Evolutionary conservation across 2,797 vertebrate genomes (phyloP).

Genomic region (Sarcophilus harrisii): DNA sequence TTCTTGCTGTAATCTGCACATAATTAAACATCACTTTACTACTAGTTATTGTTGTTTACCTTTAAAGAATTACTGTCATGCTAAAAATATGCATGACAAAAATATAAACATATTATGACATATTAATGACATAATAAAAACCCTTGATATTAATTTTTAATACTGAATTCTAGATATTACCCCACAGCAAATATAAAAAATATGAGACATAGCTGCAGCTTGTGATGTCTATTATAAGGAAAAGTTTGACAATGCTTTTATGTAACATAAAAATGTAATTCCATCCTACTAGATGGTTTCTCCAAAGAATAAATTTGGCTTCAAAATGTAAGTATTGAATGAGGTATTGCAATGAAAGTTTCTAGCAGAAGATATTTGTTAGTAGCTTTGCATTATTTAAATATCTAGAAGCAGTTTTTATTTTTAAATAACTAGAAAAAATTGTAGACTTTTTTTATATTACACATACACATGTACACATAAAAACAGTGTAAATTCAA

Average conservation of each 20-base stretch:
- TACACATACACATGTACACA: background rate
- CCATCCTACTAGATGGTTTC: background rate
- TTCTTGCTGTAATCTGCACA: constrained; percentile 94
- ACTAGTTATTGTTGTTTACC: constrained; percentile 42
- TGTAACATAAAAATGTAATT: background rate
- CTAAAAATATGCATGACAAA: background rate
- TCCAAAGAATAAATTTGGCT: constrained; percentile 9
- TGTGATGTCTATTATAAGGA: background rate
- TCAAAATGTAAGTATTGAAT: constrained; percentile 40
- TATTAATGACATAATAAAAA: accelerated
- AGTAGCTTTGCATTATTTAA: constrained; percentile 26
- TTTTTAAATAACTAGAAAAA: constrained; percentile 30
- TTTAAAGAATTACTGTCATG: background rate
- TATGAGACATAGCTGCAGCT: background rate
- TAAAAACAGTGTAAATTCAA: background rate
- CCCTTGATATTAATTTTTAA: background rate
- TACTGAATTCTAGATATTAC: background rate
- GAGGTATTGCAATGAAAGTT: constrained; percentile 34
- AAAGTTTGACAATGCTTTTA: background rate
- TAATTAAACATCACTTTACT: constrained; percentile 56
- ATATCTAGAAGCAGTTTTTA: constrained; percentile 43
- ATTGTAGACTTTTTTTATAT: constrained; percentile 59
- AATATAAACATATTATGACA: background rate
- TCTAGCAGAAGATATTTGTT: constrained; percentile 62
- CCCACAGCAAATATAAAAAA: background rate